Evolutionary conservation across 2,113 vertebrate species (phyloP), one percentile per base, ranked within the genome.

Genomic region (Corythornis vintsioides): DNA sequence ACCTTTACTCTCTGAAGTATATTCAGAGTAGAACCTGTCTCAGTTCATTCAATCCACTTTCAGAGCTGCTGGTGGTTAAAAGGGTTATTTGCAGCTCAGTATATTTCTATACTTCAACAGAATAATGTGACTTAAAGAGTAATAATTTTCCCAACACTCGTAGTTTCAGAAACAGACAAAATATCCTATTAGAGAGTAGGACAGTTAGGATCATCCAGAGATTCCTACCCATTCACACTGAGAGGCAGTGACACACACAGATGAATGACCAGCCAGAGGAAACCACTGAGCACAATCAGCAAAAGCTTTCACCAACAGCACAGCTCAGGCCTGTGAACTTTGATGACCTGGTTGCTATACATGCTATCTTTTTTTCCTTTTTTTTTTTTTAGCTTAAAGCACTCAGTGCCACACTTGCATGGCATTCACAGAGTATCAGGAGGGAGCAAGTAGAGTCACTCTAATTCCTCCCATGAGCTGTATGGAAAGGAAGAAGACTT

Each of bases 281-380:
- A 87, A 87, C 25, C n/a, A 79, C 2, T 2, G 24, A 85, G 56
- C 5, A 88, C 65, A 86, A 90, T 73, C 59, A 84, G 1, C 59
- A 77, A 79, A 86, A 70, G 29, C 56, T 42, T 59, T 89, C 31
- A 69, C 31, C 29, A 89, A 65, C 11, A 72, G n/a, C 78, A 80
- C 47, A 91, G 48, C 40, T 89, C 55, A 48, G 40, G 42, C 64
- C 53, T 40, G n/a, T 86, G 69, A 90, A 95, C 55, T 90, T 48
- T 28, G 33, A 71, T 33, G 40, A 40, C 66, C 75, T 33, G 10
- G 43, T 70, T 92, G 83, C 60, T 74, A 38, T 12, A 28, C 48
- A 55, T 35, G 15, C 13, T 67, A 19, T 11, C 2, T 38, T 16
- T 16, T 13, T 47, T 14, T 18, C 40, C 15, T 61, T 11, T 26